Conservation (phyloP, 2,797 vertebrate genomes). For the Paguma larvata region DNA sequence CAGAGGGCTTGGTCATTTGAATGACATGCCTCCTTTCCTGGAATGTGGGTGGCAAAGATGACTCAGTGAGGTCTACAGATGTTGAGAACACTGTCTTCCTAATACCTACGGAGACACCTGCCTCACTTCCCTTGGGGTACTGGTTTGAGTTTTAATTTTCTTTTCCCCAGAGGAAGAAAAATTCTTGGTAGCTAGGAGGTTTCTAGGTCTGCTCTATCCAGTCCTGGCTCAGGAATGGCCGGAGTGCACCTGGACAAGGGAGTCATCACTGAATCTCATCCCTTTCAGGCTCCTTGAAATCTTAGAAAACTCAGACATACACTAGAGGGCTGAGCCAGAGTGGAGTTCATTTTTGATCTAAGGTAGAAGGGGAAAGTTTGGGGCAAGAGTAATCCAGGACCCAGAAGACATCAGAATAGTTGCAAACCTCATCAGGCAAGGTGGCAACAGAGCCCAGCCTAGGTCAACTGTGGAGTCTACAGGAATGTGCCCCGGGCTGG, state of each 20-base stretch:
- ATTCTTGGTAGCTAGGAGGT: neutral
- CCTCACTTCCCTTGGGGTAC: neutral
- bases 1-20: constrained; percentile 59
- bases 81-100: neutral
- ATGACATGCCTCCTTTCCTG: constrained; percentile 39
- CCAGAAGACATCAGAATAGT: neutral
- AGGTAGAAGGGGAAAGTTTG: neutral
- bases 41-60: constrained; percentile 36
- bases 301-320: neutral
- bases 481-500: fast-evolving
- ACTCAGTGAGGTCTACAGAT: neutral
- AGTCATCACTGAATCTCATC: neutral
- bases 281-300: neutral
- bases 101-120: constrained; percentile 21
- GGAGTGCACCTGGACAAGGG: neutral
- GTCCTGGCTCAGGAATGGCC: neutral
- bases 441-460: neutral
- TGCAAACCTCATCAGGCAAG: neutral
- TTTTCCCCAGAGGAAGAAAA: neutral
- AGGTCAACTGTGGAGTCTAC: neutral
- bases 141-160: constrained; percentile 48
- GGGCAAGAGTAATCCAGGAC: neutral
- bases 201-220: neutral
- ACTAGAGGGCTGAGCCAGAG: neutral
- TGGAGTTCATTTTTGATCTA: neutral